Conservation (phyloP, 2,888 invertebrate species). For the Drosophila colorata region DNA sequence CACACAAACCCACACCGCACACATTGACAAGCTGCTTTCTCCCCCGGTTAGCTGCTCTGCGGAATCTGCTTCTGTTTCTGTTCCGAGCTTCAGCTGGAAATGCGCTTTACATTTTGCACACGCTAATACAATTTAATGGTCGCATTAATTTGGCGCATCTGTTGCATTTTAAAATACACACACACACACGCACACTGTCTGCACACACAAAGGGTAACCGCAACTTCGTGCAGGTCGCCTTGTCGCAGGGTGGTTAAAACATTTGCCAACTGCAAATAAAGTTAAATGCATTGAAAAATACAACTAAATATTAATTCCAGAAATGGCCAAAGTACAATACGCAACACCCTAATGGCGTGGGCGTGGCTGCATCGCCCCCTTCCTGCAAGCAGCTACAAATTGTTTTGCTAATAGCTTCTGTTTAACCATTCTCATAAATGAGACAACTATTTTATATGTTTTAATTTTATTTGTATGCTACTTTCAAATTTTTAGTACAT, state of each 20-base stretch:
- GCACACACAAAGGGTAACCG: constrained; percentile 42
- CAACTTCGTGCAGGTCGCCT: constrained; percentile 46
- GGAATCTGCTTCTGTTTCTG: constrained; percentile 22
- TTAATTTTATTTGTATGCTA: constrained; percentile 2
- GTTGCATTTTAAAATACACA: constrained; percentile 76
- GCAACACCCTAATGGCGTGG: constrained; percentile 51
- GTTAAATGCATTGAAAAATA: constrained; percentile 64
- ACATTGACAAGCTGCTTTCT: constrained; percentile 36
- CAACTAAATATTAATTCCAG: constrained; percentile 75
- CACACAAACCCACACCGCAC: constrained; percentile 11
- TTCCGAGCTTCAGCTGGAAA: constrained; percentile 48
- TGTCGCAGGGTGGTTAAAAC: constrained; percentile 50
- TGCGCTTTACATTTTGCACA: constrained; percentile 74
- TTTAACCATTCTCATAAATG: constrained; percentile 18
- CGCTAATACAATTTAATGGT: constrained; percentile 80
- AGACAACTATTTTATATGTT: not conserved
- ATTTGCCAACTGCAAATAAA: constrained; percentile 68
- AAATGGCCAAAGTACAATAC: constrained; percentile 37
- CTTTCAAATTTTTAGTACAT: not conserved
- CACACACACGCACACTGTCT: constrained; percentile 20
- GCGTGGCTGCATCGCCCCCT: constrained; percentile 38
- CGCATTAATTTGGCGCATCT: constrained; percentile 81
- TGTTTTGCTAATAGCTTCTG: constrained; percentile 36
- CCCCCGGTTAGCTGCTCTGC: constrained; percentile 9
- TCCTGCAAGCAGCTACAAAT: constrained; percentile 42